Evolutionary conservation across 1,140 invertebrate species (phyloP).

Genomic region (Venustaconcha ellipsiformis): DNA sequence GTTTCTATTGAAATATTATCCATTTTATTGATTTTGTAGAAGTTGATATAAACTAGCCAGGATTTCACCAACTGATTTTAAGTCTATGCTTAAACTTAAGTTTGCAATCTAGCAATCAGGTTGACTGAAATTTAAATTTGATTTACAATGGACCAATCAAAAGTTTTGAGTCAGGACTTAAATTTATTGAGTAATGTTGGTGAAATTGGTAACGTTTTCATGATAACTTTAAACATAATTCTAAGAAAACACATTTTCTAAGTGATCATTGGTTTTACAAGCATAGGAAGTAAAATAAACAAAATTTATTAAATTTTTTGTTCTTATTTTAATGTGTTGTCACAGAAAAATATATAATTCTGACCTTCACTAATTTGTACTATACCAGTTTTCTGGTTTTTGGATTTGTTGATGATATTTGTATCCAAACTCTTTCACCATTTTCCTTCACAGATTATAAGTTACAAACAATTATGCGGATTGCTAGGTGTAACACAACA

Average conservation of each 20-base stretch:
- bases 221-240: too few relatives aligned
- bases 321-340: background rate
- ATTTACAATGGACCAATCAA: too few relatives aligned
- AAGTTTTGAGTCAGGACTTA: too few relatives aligned
- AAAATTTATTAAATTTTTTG: background rate
- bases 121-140: too few relatives aligned
- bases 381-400: background rate
- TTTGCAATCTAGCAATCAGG: too few relatives aligned
- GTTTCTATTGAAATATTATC: too few relatives aligned
- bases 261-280: background rate
- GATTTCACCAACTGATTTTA: too few relatives aligned
- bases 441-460: constrained; percentile 48
- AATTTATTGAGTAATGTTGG: too few relatives aligned
- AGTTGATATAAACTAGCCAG: too few relatives aligned
- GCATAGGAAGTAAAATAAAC: background rate
- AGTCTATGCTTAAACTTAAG: too few relatives aligned
- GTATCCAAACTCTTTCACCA: background rate
- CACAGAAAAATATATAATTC: background rate
- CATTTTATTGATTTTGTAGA: too few relatives aligned
- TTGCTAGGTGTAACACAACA: constrained; percentile 58
- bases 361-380: background rate
- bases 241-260: background rate
- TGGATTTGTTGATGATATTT: constrained; percentile 3
- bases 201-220: too few relatives aligned
- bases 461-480: constrained; percentile 52